phyloP scores from a whole-genome alignment of 2,888 invertebrate species.

The Tetropium fuscum region DNA sequence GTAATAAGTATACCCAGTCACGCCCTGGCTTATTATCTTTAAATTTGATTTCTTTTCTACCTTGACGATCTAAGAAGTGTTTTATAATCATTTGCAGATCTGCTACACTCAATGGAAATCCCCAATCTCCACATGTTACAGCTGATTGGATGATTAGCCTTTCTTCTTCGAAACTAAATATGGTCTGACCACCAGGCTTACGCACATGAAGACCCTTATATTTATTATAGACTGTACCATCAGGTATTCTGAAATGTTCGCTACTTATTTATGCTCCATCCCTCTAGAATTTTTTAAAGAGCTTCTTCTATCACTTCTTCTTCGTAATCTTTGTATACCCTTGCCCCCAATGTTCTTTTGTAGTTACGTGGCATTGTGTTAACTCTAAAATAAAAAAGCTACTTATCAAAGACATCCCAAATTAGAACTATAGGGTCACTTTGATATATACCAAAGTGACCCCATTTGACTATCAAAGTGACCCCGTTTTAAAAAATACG shows the following conservation, averaged over 20 bases:
- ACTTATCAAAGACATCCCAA: no score
- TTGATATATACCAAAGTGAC: no score
- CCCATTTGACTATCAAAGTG: no score
- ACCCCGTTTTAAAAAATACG: no score
- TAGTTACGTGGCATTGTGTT: background rate
- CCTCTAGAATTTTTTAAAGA: background rate
- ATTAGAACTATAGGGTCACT: no score
- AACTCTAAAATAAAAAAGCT: background rate
- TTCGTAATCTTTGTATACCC: background rate
- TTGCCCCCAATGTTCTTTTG: background rate
- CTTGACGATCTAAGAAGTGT: conserved; percentile 31
- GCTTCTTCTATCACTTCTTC: background rate
- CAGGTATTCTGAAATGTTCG: background rate
- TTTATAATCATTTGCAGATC: conserved; percentile 33
- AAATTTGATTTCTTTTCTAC: conserved; percentile 27
- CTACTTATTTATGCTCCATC: background rate
- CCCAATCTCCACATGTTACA: conserved; percentile 27
- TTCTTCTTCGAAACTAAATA: conserved; percentile 6
- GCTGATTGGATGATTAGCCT: conserved; percentile 5
- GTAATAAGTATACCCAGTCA: conserved; percentile 32
- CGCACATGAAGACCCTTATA: background rate
- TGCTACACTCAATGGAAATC: conserved; percentile 30
- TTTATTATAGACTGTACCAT: background rate
- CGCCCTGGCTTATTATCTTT: conserved; percentile 33
- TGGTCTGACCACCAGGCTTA: background rate